Conservation (phyloP, 2,888 invertebrate genomes). For the Nymphalis urticae region DNA sequence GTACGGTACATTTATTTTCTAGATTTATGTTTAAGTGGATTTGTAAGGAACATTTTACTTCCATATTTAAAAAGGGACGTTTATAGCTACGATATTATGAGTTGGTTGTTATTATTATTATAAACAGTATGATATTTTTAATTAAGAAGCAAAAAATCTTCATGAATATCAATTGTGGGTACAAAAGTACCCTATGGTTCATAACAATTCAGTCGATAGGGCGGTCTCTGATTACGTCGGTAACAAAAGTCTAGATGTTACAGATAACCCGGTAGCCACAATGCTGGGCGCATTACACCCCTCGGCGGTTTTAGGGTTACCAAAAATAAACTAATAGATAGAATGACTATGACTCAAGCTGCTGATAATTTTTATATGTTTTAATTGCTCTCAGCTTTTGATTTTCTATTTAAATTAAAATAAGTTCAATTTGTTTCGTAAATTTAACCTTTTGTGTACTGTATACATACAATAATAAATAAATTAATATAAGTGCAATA, state of each 20-base stretch:
- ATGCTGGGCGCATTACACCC: slow-evolving; percentile 62
- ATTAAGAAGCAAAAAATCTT: slow-evolving; percentile 12
- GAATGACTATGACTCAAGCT: not conserved
- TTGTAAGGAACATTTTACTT: not conserved
- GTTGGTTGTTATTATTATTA: not conserved
- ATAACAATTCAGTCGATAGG: slow-evolving; percentile 46
- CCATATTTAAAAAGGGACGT: not conserved
- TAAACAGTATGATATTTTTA: slow-evolving; percentile 11
- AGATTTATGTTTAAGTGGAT: slow-evolving; percentile 15
- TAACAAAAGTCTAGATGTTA: slow-evolving; percentile 70
- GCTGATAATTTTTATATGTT: too few species aligned
- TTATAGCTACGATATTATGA: not conserved
- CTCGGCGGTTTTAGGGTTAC: slow-evolving; percentile 61
- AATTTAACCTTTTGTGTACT: too few species aligned
- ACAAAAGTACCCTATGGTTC: slow-evolving; percentile 37
- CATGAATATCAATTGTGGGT: slow-evolving; percentile 33
- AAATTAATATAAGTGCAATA: too few species aligned
- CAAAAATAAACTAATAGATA: slow-evolving; percentile 16
- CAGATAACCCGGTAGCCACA: slow-evolving; percentile 64
- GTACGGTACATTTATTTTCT: slow-evolving; percentile 13
- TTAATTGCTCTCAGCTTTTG: too few species aligned
- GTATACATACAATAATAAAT: too few species aligned
- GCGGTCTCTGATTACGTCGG: slow-evolving; percentile 57
- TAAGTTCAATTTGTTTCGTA: too few species aligned
- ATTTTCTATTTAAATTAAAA: too few species aligned